phyloP scores from a whole-genome alignment of 2,797 vertebrate species.

The Sebastes matsubarae region DNA sequence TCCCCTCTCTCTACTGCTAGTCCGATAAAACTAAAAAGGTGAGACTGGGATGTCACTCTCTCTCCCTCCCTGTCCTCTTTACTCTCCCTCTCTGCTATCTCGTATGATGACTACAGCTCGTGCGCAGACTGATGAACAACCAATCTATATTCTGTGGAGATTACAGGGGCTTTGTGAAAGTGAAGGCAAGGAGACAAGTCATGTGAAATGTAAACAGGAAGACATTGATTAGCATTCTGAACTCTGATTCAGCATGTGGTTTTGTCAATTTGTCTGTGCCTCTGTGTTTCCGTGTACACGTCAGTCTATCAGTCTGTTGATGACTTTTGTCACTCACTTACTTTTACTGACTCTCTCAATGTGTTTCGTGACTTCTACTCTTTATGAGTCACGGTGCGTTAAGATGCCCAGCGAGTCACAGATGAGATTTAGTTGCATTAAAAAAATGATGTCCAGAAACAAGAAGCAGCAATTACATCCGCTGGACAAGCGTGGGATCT shows the following conservation, averaged over 20 bases:
- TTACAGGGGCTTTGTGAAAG: conserved; percentile 61
- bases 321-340: conserved; percentile 19
- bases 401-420: conserved; percentile 18
- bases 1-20: conserved; percentile 17
- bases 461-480: conserved; percentile 14
- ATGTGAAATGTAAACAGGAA: conserved; percentile 68
- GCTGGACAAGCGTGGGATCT: conserved; percentile 10
- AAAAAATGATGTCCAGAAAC: conserved; percentile 35
- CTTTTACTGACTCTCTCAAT: not conserved
- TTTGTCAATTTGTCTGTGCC: conserved; percentile 22
- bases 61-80: conserved; percentile 33
- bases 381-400: conserved; percentile 7
- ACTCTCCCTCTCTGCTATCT: conserved; percentile 57
- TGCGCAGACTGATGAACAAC: conserved; percentile 63
- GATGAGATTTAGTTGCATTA: conserved; percentile 40
- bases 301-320: conserved; percentile 18
- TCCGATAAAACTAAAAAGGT: conserved; percentile 55
- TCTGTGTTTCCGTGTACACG: not conserved
- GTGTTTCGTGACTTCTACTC: conserved; percentile 15
- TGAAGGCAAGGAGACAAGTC: conserved; percentile 51
- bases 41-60: conserved; percentile 37
- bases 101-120: conserved; percentile 49
- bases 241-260: conserved; percentile 42
- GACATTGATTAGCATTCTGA: conserved; percentile 59
- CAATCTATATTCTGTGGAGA: conserved; percentile 65